Conservation (phyloP, 2,113 vertebrate species). For the Tiliqua scincoides region DNA sequence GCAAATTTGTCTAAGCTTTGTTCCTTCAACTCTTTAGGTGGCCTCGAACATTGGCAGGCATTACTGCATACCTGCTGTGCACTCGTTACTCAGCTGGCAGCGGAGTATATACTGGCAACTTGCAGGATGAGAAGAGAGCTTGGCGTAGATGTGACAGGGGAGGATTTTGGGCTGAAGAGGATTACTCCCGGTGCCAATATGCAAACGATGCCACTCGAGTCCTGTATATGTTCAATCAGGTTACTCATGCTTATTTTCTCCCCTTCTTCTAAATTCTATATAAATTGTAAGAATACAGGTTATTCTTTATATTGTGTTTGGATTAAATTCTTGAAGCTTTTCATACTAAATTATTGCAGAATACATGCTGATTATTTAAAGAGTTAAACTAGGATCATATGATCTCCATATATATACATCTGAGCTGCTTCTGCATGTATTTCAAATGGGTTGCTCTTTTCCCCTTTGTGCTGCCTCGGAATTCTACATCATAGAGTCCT, state of each 20-base stretch:
- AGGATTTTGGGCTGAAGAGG: slow-evolving; percentile 91
- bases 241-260: slow-evolving; percentile 58
- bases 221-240: slow-evolving; percentile 97
- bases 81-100: slow-evolving; percentile 83
- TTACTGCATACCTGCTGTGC: slow-evolving; percentile 89
- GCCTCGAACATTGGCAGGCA: slow-evolving; percentile 94
- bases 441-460: neutral
- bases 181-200: slow-evolving; percentile 95
- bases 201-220: slow-evolving; percentile 94
- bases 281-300: too few species aligned
- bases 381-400: neutral
- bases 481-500: neutral
- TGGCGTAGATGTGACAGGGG: slow-evolving; percentile 90
- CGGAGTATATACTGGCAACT: slow-evolving; percentile 84
- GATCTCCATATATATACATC: neutral
- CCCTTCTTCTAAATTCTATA: neutral
- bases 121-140: slow-evolving; percentile 87
- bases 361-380: too few species aligned
- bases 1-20: slow-evolving; percentile 33
- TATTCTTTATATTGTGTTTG: neutral
- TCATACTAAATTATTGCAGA: neutral
- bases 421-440: neutral
- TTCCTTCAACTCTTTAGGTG: slow-evolving; percentile 79
- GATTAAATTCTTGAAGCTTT: neutral
- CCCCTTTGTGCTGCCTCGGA: neutral